Base-by-base conservation (phyloP, 2,888 invertebrate genomes). In the Aquatica leii region DNA sequence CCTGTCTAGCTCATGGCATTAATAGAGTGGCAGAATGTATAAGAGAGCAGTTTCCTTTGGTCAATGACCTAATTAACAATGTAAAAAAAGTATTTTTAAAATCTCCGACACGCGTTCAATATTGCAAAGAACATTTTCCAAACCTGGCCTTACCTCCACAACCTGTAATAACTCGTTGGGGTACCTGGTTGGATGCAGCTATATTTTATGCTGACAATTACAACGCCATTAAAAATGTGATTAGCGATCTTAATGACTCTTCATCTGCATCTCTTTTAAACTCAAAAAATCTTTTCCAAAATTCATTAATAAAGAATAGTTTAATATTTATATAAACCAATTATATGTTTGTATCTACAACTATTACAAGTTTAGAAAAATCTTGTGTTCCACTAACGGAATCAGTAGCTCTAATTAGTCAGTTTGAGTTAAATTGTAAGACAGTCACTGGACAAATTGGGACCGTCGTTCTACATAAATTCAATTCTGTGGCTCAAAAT, bases 11-110 rank as follows among this genome's bases (percentile, higher is more conserved):
- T n/a, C 5, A 37, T 37, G 37, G 3, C 9, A n/a, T 37, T n/a
- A 37, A 37, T 37, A n/a, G n/a, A 37, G 37, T 37, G 12, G 37
- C 37, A 12, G 37, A 37, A 12, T 11, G 12, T 11, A 37, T 37
- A n/a, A 37, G 37, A 37, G 9, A 11, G 9, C 37, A 37, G 37
- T 37, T 37, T n/a, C 37, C 37, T n/a, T 37, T 37, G 12, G 37
- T 37, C 9, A 37, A 37, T 37, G 12, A 12, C 12, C 12, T 37
- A 12, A 37, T 3, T 37, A 37, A 37, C 37, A 37, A 37, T 37
- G 37, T 37, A 37, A 37, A 37, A 37, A 37, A 37, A 37, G 37
- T 37, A 37, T 40, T 40, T n/a, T 8, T 40, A 40, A 40, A 40
- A 40, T 4, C 40, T 6, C 40, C 40, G 2, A 12, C 40, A 40